Evolutionary conservation across 2,113 vertebrate species (phyloP), one percentile per base, ranked within the genome.

Genomic region (Urocitellus parryii): DNA sequence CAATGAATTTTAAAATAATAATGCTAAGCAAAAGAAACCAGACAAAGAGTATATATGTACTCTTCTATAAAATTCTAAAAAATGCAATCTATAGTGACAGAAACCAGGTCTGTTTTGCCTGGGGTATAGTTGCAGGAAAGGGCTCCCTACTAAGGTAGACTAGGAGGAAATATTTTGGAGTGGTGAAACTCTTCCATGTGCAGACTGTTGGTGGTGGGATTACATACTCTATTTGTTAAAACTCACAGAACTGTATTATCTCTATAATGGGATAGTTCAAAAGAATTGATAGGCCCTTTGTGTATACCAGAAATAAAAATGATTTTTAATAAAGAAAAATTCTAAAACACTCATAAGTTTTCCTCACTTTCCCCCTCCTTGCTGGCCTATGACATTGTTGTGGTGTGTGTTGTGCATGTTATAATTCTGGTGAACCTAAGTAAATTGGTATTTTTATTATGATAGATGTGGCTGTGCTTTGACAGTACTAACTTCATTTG

Each of bases 281-380:
- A 67, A 73, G 20, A 79, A 48, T 82, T 86, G 32, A 63, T 83
- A 90, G 32, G 4, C 1, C 42, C 22, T 70, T 89, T 90, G 37
- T 37, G 29, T 84, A 42, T 39, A 61, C 20, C n/a, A 84, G 32
- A 92, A 94, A 63, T 87, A 79, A 92, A 96, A 81, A 9, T 2
- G 8, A 56, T 56, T 83, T 95, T 91, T 95, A 94, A 76, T 92
- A n/a, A 74, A 90, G 20, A 74, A 91, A 56, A 89, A 72, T 83
- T 88, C 42, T 79, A 88, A 97, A 83, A 76, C 37, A 90, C 20
- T 58, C 12, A 65, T 87, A 63, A 61, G 70, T 78, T 93, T 86
- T 87, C 7, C 48, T 83, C 37, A 56, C 2, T 83, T 83, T 92
- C 79, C 77, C 65, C 51, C 48, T 94, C 70, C 5, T 56, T 88